These are phyloP conservation scores for Parauchenoglanis ngamensis DNA, from an alignment of 2,797 vertebrate species.

Conservation along the genomic window DNA sequence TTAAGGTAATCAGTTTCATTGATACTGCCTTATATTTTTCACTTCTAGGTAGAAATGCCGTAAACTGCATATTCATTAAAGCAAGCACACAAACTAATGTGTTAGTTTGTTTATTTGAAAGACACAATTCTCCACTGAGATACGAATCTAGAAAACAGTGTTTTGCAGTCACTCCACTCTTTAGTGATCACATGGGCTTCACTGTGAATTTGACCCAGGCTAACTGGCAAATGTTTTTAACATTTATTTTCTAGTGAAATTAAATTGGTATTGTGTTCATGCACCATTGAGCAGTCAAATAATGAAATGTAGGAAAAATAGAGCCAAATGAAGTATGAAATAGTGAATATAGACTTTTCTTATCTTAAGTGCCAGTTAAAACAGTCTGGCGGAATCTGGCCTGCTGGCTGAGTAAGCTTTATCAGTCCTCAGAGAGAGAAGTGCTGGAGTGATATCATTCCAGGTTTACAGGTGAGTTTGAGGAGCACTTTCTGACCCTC, in stretches of 20 bases:
- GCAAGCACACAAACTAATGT: background rate
- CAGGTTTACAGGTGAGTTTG: background rate
- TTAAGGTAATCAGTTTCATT: background rate
- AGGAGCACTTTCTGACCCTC: background rate
- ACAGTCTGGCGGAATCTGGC: background rate
- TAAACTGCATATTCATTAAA: background rate
- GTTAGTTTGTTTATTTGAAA: background rate
- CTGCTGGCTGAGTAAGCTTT: background rate
- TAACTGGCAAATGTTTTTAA: background rate
- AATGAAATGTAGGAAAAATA: background rate
- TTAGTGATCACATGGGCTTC: background rate
- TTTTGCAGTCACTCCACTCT: background rate
- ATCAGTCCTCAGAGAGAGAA: background rate
- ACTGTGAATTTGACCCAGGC: background rate
- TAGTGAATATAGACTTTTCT: background rate
- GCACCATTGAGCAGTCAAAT: background rate
- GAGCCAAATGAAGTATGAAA: slow-evolving; percentile 15
- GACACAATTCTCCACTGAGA: background rate
- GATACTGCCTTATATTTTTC: background rate
- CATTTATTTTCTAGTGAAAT: background rate
- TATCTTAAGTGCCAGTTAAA: background rate
- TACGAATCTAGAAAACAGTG: background rate
- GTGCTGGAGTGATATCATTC: background rate
- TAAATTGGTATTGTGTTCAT: background rate
- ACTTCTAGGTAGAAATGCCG: background rate